phyloP scores from a whole-genome alignment of 2,888 invertebrate genomes.

The Trichacis sp. region DNA sequence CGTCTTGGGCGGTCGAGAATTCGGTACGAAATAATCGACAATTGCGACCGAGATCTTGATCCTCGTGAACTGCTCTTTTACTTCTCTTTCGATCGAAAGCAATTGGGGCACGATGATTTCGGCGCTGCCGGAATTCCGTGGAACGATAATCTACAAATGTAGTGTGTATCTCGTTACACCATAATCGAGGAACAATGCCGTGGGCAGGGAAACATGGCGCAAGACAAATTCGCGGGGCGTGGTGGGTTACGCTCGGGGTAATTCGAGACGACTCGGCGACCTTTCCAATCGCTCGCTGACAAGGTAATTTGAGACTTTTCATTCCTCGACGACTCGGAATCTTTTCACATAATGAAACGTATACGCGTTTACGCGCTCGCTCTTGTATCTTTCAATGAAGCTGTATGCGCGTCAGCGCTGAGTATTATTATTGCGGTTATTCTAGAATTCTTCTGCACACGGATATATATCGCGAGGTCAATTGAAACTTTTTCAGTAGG shows the following conservation, averaged over 20 bases:
- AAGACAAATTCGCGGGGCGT: slow-evolving; percentile 56
- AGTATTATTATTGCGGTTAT: slow-evolving; percentile 23
- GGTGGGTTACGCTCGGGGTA: slow-evolving; percentile 52
- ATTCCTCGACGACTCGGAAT: slow-evolving; percentile 35
- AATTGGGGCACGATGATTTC: slow-evolving; percentile 26
- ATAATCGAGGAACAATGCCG: slow-evolving; percentile 59
- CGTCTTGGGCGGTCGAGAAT: slow-evolving; percentile 28
- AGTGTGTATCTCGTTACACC: slow-evolving; percentile 57
- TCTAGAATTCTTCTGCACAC: slow-evolving; percentile 23
- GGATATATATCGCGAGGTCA: slow-evolving; percentile 33
- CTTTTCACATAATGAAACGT: slow-evolving; percentile 30
- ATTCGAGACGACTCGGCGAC: slow-evolving; percentile 52
- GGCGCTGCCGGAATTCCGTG: no score
- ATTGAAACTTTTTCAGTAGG: slow-evolving; percentile 6
- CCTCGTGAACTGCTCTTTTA: slow-evolving; percentile 18
- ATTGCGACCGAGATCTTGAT: slow-evolving; percentile 26
- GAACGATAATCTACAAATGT: slow-evolving; percentile 3
- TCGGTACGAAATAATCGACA: slow-evolving; percentile 11
- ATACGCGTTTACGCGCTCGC: slow-evolving; percentile 36
- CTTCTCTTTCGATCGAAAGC: slow-evolving; percentile 22
- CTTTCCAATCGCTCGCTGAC: slow-evolving; percentile 30
- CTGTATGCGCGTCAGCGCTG: slow-evolving; percentile 23
- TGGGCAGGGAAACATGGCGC: slow-evolving; percentile 50
- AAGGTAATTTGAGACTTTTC: slow-evolving; percentile 59
- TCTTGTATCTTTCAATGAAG: slow-evolving; percentile 18